A percentile compares a stretch with the other conserved stretches of the same genome.
Evolutionary conservation across 2,888 invertebrate genomes (phyloP).

Genomic region (Cylindroiulus punctatus): DNA sequence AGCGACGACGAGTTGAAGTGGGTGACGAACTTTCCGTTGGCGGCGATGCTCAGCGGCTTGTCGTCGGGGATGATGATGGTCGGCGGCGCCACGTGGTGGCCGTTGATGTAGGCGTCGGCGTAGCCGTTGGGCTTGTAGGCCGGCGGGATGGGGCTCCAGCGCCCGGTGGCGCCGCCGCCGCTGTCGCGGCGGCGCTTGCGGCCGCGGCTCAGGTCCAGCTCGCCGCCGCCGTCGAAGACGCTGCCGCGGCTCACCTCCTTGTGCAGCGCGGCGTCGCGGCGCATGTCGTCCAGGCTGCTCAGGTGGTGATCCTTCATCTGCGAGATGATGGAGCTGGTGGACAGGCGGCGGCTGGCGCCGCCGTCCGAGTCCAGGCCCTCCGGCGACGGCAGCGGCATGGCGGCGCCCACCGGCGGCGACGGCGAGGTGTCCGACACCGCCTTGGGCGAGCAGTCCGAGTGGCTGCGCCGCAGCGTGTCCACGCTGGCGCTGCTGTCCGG

Average conservation of each 20-base stretch:
- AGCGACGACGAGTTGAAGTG: conserved; percentile 76
- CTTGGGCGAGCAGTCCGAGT: conserved; percentile 58
- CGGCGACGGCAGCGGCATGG: conserved; percentile 68
- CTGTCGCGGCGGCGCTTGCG: conserved; percentile 8
- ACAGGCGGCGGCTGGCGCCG: conserved; percentile 62
- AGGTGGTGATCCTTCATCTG: conserved; percentile 2
- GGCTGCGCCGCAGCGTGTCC: conserved; percentile 54
- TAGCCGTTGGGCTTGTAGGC: conserved; percentile 70
- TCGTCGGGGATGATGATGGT: conserved; percentile 51
- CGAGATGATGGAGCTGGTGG: not conserved
- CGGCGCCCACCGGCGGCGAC: conserved; percentile 51
- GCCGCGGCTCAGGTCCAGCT: conserved; percentile 54
- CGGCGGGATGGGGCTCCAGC: conserved; percentile 53
- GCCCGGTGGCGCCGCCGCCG: conserved; percentile 50
- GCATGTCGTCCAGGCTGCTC: conserved; percentile 47
- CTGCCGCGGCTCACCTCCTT: conserved; percentile 61
- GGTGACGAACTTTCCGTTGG: conserved; percentile 57
- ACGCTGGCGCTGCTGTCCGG: conserved; percentile 69
- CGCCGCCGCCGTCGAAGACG: conserved; percentile 63
- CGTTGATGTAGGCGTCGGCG: conserved; percentile 69
- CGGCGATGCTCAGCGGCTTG: conserved; percentile 55
- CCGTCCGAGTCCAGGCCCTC: conserved; percentile 64
- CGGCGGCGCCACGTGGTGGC: conserved; percentile 57
- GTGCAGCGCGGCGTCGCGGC: conserved; percentile 49
- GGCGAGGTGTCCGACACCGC: conserved; percentile 56